Percentiles rank a stretch among this genome's conserved stretches.
These are phyloP conservation scores for Diadegma fenestrale DNA, from an alignment of 2,888 invertebrate genomes.

Conservation along the genomic window DNA sequence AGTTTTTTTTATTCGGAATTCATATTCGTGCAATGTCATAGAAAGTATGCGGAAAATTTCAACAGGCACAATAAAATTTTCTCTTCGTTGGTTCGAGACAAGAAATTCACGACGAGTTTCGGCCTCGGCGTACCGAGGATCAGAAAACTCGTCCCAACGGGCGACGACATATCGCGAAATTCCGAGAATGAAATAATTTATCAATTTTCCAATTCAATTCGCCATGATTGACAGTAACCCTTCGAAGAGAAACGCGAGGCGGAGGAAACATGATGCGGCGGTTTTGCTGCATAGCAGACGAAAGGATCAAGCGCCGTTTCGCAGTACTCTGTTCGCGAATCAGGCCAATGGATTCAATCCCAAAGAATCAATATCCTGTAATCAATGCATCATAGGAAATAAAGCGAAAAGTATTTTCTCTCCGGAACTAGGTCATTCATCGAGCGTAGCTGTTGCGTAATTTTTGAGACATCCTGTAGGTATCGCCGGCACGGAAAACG, in stretches of 20 bases:
- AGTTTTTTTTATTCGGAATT: conserved; percentile 28
- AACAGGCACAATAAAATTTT: conserved; percentile 13
- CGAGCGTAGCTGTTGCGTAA: neutral
- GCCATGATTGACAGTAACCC: neutral
- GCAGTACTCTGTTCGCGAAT: no score
- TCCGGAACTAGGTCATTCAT: neutral
- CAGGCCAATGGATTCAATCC: neutral
- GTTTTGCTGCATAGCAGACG: neutral
- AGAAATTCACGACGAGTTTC: conserved; percentile 20
- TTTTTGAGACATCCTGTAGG: neutral
- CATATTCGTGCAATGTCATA: neutral
- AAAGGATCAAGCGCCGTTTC: neutral
- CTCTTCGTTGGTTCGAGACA: conserved; percentile 15
- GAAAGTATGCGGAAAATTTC: conserved; percentile 14
- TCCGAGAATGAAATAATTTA: neutral
- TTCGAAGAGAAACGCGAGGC: neutral
- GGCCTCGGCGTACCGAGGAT: neutral
- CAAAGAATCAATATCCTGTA: neutral
- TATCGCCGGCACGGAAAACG: conserved; percentile 44
- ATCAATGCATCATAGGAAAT: neutral
- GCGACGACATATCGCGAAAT: neutral
- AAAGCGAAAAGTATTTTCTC: neutral
- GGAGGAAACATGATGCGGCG: no score
- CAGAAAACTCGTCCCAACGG: neutral
- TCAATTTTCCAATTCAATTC: neutral